Evolutionary conservation across 2,888 invertebrate species (phyloP).

Genomic region (Acanthopleura granulata): DNA sequence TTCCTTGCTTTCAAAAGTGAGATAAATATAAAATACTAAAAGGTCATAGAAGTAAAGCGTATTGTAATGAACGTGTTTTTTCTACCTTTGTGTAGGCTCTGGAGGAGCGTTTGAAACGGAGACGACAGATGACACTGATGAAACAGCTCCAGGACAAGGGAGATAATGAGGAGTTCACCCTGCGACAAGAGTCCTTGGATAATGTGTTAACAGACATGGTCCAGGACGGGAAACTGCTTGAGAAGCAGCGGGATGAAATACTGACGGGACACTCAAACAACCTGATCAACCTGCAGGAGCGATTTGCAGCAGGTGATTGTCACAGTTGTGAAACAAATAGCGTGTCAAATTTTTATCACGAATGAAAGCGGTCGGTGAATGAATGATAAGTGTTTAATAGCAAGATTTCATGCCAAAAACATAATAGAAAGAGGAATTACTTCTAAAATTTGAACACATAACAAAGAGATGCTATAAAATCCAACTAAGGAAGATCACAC

Average conservation of each 20-base stretch:
- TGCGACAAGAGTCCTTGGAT: constrained; percentile 40
- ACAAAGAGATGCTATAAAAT: no score
- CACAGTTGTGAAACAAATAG: no score
- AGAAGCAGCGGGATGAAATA: constrained; percentile 57
- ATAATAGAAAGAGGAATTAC: no score
- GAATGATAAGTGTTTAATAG: no score
- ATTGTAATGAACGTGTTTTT: neutral
- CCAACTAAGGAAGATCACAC: no score
- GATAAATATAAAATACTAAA: neutral
- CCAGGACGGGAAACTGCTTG: constrained; percentile 47
- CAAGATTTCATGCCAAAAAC: no score
- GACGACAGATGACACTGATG: constrained; percentile 56
- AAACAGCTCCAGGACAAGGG: constrained; percentile 48
- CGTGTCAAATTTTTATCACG: no score
- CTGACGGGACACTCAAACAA: constrained; percentile 51
- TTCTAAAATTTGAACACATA: no score
- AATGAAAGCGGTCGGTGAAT: no score
- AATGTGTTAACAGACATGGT: constrained; percentile 44
- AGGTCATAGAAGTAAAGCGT: no score
- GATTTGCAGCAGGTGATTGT: constrained; percentile 25
- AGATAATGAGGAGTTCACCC: constrained; percentile 35
- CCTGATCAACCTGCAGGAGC: constrained; percentile 39
- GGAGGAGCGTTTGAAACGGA: constrained; percentile 57
- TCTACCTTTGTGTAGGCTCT: constrained; percentile 42
- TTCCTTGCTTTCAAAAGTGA: neutral